Evolutionary conservation across 2,797 vertebrate genomes (phyloP).

Genomic region (Gambusia yucatana): DNA sequence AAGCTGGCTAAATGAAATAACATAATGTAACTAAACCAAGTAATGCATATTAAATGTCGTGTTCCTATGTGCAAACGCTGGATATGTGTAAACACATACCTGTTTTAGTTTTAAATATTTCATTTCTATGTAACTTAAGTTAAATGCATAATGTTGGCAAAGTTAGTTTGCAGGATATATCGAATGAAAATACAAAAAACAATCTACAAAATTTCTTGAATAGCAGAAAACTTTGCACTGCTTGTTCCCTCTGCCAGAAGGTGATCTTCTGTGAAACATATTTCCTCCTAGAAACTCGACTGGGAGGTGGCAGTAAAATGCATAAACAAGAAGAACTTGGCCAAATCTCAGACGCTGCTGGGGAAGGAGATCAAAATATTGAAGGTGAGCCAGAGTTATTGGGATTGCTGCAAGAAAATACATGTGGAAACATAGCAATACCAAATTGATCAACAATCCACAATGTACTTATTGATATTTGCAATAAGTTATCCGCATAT

Average conservation of each 20-base stretch:
- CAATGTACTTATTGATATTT: neutral
- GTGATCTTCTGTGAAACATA: neutral
- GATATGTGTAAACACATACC: neutral
- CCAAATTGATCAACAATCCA: neutral
- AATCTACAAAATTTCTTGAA: neutral
- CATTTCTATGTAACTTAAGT: neutral
- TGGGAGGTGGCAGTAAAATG: constrained; percentile 98
- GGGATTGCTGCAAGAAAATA: neutral
- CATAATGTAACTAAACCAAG: neutral
- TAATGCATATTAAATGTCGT: neutral
- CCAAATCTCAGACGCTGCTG: constrained; percentile 94
- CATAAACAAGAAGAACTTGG: constrained; percentile 98
- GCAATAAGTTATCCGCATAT: constrained; percentile 1
- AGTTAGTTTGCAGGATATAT: neutral
- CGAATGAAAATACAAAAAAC: neutral
- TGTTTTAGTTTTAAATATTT: neutral
- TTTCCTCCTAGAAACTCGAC: constrained; percentile 87
- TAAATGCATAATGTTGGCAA: neutral
- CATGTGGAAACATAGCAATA: neutral
- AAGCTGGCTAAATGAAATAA: neutral
- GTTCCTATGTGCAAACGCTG: neutral
- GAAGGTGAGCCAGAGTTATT: constrained; percentile 83
- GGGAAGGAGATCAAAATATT: constrained; percentile 98
- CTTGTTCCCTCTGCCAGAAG: neutral
- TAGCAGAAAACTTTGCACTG: neutral